A percentile compares a stretch with the other conserved stretches of the same genome.
phyloP scores from a whole-genome alignment of 2,797 vertebrate species.

The Glyptemys insculpta region DNA sequence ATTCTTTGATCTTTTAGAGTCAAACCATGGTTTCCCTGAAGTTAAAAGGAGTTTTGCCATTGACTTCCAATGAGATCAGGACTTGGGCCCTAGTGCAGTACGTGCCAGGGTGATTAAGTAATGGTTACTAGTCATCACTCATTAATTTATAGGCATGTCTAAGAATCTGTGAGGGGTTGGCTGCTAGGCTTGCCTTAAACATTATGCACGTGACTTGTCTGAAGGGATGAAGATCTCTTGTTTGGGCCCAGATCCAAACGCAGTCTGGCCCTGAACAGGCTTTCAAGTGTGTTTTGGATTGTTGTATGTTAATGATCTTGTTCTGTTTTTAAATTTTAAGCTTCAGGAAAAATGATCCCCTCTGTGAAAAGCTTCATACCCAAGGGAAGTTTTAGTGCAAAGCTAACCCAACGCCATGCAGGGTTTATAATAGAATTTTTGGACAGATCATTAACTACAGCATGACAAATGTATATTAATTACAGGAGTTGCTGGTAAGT shows the following conservation, averaged over 20 bases:
- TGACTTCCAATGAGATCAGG: neutral
- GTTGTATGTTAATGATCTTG: neutral
- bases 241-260: neutral
- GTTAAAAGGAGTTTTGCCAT: neutral
- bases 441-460: neutral
- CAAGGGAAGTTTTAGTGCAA: neutral
- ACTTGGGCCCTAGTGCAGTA: neutral
- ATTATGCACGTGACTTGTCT: neutral
- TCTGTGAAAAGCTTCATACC: rapidly evolving
- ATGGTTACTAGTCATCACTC: neutral
- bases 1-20: neutral
- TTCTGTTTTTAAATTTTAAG: neutral
- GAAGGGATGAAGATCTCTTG: neutral
- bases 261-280: neutral
- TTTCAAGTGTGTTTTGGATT: neutral
- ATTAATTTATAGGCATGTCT: neutral
- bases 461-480: neutral
- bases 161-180: neutral
- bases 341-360: neutral
- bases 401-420: neutral
- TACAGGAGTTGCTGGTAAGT: neutral
- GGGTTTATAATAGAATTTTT: neutral
- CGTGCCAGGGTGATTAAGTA: neutral
- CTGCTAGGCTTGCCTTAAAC: neutral
- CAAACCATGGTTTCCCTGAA: neutral